Evolutionary conservation across 2,797 vertebrate genomes (phyloP).

Genomic region (Rhincodon typus): DNA sequence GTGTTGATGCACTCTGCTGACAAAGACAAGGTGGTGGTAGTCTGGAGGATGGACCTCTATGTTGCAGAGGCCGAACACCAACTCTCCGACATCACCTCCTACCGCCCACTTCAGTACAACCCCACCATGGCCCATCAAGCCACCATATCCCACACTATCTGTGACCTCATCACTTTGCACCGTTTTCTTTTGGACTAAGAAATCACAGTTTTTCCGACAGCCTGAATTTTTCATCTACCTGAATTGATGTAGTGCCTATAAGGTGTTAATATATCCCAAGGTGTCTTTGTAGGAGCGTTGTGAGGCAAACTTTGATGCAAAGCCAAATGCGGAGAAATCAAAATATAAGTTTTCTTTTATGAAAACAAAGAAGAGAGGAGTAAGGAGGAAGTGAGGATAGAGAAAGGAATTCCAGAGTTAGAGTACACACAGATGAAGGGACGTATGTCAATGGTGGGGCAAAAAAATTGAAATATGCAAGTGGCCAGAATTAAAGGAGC

Average conservation of each 20-base stretch:
- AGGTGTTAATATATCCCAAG: neutral
- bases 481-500: neutral
- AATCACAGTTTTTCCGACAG: neutral
- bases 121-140: too few relatives aligned
- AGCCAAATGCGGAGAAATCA: neutral
- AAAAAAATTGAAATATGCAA: neutral
- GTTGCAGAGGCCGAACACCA: too few relatives aligned
- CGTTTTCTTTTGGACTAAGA: neutral
- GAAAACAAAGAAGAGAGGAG: neutral
- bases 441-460: neutral
- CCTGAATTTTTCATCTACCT: too few relatives aligned
- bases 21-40: too few relatives aligned
- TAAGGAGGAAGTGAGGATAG: neutral
- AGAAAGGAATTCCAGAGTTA: neutral
- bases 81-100: too few relatives aligned
- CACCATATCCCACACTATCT: too few relatives aligned
- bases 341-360: neutral
- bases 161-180: too few relatives aligned
- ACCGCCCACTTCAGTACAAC: too few relatives aligned
- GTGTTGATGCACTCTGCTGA: too few relatives aligned
- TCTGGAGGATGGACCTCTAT: too few relatives aligned
- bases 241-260: neutral
- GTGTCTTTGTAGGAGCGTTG: neutral
- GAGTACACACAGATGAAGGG: neutral
- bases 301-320: neutral